phyloP scores from a whole-genome alignment of 2,113 vertebrate species.

The Entelurus aequoreus region DNA sequence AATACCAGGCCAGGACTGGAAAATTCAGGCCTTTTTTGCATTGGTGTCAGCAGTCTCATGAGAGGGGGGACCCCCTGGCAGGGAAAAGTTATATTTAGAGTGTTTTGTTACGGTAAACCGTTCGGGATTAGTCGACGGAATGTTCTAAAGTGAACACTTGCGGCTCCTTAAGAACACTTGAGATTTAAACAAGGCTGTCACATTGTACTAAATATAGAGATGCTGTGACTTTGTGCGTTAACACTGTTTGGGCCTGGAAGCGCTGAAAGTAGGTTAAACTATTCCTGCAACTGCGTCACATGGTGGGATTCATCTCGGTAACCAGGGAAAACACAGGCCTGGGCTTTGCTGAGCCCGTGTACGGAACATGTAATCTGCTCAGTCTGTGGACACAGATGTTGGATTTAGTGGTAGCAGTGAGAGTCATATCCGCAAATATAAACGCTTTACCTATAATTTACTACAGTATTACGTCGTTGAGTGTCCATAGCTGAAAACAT shows the following conservation, averaged over 20 bases:
- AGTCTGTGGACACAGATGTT: conserved; percentile 6
- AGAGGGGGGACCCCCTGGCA: conserved; percentile 34
- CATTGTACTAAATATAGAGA: conserved; percentile 38
- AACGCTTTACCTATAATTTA: neutral
- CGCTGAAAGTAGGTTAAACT: conserved; percentile 48
- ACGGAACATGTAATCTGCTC: conserved; percentile 15
- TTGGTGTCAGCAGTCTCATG: conserved; percentile 60
- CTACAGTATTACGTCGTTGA: no score
- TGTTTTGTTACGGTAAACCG: conserved; percentile 33
- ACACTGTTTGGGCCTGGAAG: neutral
- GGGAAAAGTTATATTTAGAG: conserved; percentile 45
- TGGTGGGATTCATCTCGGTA: conserved; percentile 11
- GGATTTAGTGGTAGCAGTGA: conserved; percentile 11
- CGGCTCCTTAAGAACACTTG: conserved; percentile 15
- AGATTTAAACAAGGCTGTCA: conserved; percentile 42
- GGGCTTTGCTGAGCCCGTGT: conserved; percentile 8
- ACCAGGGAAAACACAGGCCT: conserved; percentile 6
- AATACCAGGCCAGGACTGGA: conserved; percentile 52
- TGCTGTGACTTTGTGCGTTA: conserved; percentile 9
- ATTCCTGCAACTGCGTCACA: conserved; percentile 22
- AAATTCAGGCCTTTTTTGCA: conserved; percentile 52
- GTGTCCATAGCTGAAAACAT: no score
- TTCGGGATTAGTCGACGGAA: conserved; percentile 23
- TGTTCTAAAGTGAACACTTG: conserved; percentile 10
- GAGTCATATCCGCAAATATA: conserved; percentile 4